Percentiles rank a stretch among this genome's conserved stretches.
These are phyloP conservation scores for Actinemys pallida DNA, from an alignment of 2,113 vertebrate species.

Conservation along the genomic window DNA sequence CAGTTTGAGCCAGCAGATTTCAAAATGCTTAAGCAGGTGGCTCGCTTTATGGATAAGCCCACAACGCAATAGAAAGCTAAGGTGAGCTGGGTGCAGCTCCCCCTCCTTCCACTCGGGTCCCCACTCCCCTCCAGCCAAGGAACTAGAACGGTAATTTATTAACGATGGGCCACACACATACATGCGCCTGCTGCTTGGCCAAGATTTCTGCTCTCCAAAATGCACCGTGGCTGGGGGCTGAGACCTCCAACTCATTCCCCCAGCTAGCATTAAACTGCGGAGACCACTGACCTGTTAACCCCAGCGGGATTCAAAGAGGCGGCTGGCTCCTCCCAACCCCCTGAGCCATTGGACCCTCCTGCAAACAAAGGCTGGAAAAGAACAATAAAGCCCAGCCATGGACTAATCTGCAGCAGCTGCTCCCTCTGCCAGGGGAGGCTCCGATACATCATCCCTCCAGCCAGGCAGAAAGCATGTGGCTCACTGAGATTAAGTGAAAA, in stretches of 20 bases:
- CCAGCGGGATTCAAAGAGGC: background rate
- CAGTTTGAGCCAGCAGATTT: background rate
- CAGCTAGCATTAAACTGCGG: fast-evolving
- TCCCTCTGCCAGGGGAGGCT: slow-evolving; percentile 11
- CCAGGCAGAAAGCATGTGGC: background rate
- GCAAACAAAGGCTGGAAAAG: background rate
- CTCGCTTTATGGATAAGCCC: background rate
- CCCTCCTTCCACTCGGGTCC: no score
- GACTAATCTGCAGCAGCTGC: slow-evolving; percentile 40
- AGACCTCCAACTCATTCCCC: background rate
- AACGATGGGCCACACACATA: no score
- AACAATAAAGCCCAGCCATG: background rate
- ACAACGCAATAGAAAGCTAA: no score
- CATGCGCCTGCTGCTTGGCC: fast-evolving
- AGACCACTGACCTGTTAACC: fast-evolving
- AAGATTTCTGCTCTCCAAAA: background rate
- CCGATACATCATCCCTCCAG: slow-evolving; percentile 37
- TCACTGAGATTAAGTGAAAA: background rate
- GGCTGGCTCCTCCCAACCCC: background rate
- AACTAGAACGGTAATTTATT: no score
- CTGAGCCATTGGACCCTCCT: background rate
- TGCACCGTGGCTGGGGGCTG: fast-evolving
- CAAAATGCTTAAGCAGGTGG: background rate
- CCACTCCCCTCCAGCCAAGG: no score
- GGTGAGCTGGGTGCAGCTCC: background rate